Base-by-base conservation (phyloP, 2,113 vertebrate species). In the Balaeniceps rex region DNA sequence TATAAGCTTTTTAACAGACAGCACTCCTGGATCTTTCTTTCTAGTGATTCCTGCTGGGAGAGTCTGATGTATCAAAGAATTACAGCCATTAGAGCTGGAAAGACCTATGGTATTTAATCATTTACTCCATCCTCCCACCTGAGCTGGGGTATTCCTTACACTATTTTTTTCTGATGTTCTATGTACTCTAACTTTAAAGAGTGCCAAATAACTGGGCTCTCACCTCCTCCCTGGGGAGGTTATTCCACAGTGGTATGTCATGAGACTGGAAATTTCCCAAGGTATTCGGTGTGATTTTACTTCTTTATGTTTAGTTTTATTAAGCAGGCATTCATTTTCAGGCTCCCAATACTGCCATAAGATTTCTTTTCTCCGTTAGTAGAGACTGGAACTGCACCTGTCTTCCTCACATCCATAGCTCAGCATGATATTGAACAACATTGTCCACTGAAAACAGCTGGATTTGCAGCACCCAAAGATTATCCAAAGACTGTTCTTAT, bases 1-100 rank as follows among this genome's bases (percentile, higher is more conserved):
- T 95, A 31, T 83, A 61, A 70, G 89, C 70, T 94, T 89, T 87
- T 92, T 93, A 92, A 96, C 16, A 96, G 92, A 88, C 22, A 69
- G 83, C 72, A 78, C 75, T 90, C 77, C 81, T 85, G 83, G 69
- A 86, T 80, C 68, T 71, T 71, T 78, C 90, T 84, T 95, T 91
- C 49, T 55, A 83, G 79, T 54, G 49, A 94, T 84, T 88, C 94
- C 93, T 91, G 88, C 92, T 95, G 93, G 89, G 90, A 94, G 36
- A 95, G 60, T 58, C 91, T 95, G 94, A 93, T 90, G 83, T 72
- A 93, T 93, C 91, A 95, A 96, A 97, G 96, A 95, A 92, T 86
- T 70, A 77, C 84, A 88, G 60, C 11, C 14, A 96, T 83, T 93
- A 93, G 91, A 95, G 93, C 65, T 90, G 75, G 84, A 86, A 86